phyloP scores from a whole-genome alignment of 2,113 vertebrate species.

The Narcine bancroftii region DNA sequence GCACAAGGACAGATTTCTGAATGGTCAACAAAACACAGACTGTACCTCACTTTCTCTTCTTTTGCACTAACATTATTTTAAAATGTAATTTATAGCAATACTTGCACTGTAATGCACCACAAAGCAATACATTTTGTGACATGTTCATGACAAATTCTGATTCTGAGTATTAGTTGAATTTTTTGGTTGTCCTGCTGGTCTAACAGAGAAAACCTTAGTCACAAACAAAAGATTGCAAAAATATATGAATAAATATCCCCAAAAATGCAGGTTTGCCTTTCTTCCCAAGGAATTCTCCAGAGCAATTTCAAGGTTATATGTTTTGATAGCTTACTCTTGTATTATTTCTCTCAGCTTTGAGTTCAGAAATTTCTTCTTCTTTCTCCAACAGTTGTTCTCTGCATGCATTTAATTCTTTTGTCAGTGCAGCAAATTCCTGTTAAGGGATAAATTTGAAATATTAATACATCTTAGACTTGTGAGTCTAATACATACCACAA shows the following conservation, averaged over 20 bases:
- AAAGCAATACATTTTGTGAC: too few species aligned
- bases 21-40: too few species aligned
- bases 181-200: background rate
- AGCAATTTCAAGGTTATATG: background rate
- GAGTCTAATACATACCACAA: background rate
- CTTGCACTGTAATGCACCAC: too few species aligned
- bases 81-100: too few species aligned
- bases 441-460: slow-evolving; percentile 40
- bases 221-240: background rate
- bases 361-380: slow-evolving; percentile 96
- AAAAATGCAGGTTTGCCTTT: background rate
- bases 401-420: slow-evolving; percentile 92
- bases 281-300: background rate
- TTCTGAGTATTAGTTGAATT: background rate
- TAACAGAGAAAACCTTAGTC: background rate
- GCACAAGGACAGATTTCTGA: too few species aligned
- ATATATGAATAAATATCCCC: background rate
- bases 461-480: background rate
- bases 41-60: too few species aligned
- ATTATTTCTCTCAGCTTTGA: slow-evolving; percentile 98
- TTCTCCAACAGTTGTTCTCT: slow-evolving; percentile 94
- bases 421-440: slow-evolving; percentile 94
- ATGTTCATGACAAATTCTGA: too few species aligned
- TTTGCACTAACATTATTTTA: too few species aligned
- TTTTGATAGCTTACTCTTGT: slow-evolving; percentile 70